Percentiles rank a stretch among this genome's conserved stretches.
Evolutionary conservation across 1,140 invertebrate species (phyloP).

Genomic region (Drepana arcuata): DNA sequence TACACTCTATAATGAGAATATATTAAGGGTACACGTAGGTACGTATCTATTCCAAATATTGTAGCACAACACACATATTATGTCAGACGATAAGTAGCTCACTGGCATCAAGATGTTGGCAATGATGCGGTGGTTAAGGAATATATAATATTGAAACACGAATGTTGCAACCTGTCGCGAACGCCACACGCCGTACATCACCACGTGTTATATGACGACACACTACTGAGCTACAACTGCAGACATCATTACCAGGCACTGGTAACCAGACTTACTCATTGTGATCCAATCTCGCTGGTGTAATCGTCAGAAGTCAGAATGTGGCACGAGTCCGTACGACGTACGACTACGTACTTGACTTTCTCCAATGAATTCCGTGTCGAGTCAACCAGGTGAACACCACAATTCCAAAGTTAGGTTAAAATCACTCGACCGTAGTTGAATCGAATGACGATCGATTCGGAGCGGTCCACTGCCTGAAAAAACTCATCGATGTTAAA

Average conservation of each 20-base stretch:
- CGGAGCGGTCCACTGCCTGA: slow-evolving; percentile 38
- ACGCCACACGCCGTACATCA: slow-evolving; percentile 9
- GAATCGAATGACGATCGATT: slow-evolving; percentile 45
- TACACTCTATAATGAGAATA: neutral
- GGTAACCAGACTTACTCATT: slow-evolving; percentile 48
- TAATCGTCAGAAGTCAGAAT: slow-evolving; percentile 45
- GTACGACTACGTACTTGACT: slow-evolving; percentile 51
- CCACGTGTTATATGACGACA: slow-evolving; percentile 37
- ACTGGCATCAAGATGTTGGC: neutral
- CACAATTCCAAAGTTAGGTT: slow-evolving; percentile 43
- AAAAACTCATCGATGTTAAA: slow-evolving; percentile 35
- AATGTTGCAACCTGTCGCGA: slow-evolving; percentile 14
- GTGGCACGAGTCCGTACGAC: slow-evolving; percentile 28
- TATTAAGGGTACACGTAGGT: neutral
- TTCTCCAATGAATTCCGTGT: slow-evolving; percentile 60
- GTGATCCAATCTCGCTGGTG: slow-evolving; percentile 50
- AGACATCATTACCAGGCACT: slow-evolving; percentile 27
- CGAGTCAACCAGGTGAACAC: slow-evolving; percentile 56
- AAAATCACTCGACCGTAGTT: slow-evolving; percentile 46
- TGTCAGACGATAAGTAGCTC: neutral
- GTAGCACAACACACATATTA: neutral
- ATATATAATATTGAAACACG: too few species aligned
- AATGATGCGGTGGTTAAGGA: slow-evolving; percentile 11
- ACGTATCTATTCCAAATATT: neutral
- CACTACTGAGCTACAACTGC: slow-evolving; percentile 35